Base-by-base conservation (phyloP, 1,140 invertebrate genomes). In the Heliothis subflexa region DNA sequence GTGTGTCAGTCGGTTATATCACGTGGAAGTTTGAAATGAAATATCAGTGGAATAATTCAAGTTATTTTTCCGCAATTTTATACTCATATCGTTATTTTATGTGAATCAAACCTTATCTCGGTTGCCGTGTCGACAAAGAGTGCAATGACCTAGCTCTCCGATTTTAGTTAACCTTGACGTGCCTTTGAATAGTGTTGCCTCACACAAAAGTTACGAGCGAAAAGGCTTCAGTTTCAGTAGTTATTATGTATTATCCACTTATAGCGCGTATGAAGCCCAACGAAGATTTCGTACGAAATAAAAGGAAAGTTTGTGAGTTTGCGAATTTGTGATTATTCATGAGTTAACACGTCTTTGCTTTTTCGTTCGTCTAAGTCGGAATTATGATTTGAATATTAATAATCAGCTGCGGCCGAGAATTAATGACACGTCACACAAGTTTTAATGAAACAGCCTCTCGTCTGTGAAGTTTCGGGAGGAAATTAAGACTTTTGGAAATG, bases 401-500 rank as follows among this genome's bases (percentile, higher is more conserved):
- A 93, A 92, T 93, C 91, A 91, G 86, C 82, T 76, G 78, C 55
- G 62, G 87, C 86, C 79, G 82, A 55, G 89, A 84, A 89, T 94
- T 93, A 94, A 94, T 93, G 93, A 94, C 88, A 93, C 91, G 93
- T 94, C 92, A 94, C 91, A 87, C 86, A 93, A 94, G 91, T 94
- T 94, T 94, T 91, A 94, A 94, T 93, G 93, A 93, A 93, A 92
- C 86, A 83, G 85, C 83, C 86, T 88, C 81, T 84, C 87, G 89
- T 91, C 89, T 89, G 87, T 81, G 72, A 93, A 91, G 80, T 92
- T 90, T 68, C 75, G 78, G 79, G 64, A 81, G 89, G 89, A 89
- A 94, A 94, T 94, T 93, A 92, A 91, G 86, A 89, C 82, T 89
- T 91, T 89, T 81, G 77, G 86, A 78, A 90, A 93, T 90, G 82